Percentiles rank a stretch among this genome's conserved stretches.
Conservation (phyloP, 2,888 invertebrate species). For the Atrina japonica region DNA sequence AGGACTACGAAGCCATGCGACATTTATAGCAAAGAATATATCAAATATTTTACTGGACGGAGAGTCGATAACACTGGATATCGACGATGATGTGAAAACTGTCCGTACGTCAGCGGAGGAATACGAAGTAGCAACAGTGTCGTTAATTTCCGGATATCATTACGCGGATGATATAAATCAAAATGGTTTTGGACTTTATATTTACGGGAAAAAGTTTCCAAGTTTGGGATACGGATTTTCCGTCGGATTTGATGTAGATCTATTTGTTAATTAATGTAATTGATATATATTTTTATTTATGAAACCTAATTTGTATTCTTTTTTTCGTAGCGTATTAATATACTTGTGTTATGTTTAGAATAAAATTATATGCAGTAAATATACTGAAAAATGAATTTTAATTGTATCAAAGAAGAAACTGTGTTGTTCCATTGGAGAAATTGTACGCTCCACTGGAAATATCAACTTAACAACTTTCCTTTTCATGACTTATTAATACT, state of each 20-base stretch:
- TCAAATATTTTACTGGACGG: constrained; percentile 16
- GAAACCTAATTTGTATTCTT: not conserved
- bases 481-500: no score
- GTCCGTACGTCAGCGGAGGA: not conserved
- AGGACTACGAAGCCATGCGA: not conserved
- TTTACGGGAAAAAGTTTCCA: constrained; percentile 20
- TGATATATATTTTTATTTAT: not conserved
- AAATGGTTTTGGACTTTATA: constrained; percentile 1
- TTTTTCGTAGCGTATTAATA: not conserved
- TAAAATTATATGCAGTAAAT: not conserved
- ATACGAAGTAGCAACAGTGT: constrained; percentile 8
- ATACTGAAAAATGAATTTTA: no score
- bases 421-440: no score
- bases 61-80: no score
- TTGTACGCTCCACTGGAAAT: no score
- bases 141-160: constrained; percentile 14
- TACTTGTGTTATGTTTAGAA: not conserved
- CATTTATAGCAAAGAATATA: constrained; percentile 1
- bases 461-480: no score
- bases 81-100: not conserved
- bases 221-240: constrained; percentile 22
- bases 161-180: not conserved
- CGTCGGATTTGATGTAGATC: constrained; percentile 1
- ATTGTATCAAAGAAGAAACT: no score
- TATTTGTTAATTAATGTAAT: not conserved